These are phyloP conservation scores for Aurelia coerulea DNA, from an alignment of 30 jellyfish, hydroid and myxozoan genomes.

Conservation along the genomic window DNA sequence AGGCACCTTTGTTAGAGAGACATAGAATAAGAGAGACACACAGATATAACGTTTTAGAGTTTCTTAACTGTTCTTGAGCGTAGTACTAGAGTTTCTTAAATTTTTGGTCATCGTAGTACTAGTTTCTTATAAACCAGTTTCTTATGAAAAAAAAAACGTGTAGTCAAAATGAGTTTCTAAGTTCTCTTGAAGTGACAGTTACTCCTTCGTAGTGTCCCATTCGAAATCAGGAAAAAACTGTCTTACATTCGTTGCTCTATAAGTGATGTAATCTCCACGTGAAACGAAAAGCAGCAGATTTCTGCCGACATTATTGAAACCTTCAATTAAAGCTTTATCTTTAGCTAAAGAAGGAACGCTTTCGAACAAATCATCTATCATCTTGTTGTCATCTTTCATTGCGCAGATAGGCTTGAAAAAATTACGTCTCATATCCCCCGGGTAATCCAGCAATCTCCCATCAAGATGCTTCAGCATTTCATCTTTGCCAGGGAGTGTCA, in stretches of 20 bases:
- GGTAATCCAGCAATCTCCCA: neutral
- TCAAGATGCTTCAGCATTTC: constrained; percentile 22
- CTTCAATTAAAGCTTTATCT: neutral
- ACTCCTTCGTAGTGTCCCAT: constrained; percentile 19
- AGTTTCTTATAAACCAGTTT: too few relatives aligned
- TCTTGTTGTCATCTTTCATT: neutral
- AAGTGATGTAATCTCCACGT: constrained; percentile 10
- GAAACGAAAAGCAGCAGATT: neutral
- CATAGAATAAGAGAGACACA: too few relatives aligned
- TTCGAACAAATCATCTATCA: constrained; percentile 2
- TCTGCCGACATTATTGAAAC: constrained; percentile 3
- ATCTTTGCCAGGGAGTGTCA: constrained; percentile 37
- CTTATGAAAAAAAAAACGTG: too few relatives aligned
- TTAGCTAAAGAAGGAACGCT: neutral
- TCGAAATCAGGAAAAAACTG: neutral
- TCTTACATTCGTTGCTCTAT: neutral
- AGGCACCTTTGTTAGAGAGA: too few relatives aligned
- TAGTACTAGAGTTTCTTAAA: too few relatives aligned
- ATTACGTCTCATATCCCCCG: constrained; percentile 6
- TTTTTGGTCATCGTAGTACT: too few relatives aligned
- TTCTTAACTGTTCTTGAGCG: too few relatives aligned
- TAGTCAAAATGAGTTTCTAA: too few relatives aligned
- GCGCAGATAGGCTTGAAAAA: constrained; percentile 38
- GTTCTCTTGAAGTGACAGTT: too few relatives aligned
- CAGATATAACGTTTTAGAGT: too few relatives aligned